These are phyloP conservation scores for Scomber scombrus DNA, from an alignment of 2,113 vertebrate genomes.

Conservation along the genomic window DNA sequence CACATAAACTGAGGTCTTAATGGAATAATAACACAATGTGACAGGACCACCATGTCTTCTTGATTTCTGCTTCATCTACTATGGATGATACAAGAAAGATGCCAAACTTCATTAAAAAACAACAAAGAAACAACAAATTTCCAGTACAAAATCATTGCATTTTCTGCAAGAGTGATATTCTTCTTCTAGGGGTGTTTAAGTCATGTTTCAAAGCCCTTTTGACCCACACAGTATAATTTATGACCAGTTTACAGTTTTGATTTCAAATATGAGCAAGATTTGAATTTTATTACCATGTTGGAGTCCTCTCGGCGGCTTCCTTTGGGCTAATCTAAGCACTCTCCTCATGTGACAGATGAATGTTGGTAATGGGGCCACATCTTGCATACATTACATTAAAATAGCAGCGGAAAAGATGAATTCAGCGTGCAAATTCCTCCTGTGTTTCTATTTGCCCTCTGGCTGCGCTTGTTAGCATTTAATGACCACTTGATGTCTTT, in stretches of 20 bases:
- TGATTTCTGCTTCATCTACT: neutral
- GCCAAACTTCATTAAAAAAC: too few species aligned
- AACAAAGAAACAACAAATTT: too few species aligned
- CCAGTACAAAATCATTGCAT: neutral
- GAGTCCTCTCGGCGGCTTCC: neutral
- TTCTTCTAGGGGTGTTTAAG: neutral
- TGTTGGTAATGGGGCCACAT: slow-evolving; percentile 54
- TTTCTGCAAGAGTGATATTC: too few species aligned
- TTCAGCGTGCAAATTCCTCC: slow-evolving; percentile 8
- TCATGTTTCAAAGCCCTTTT: neutral
- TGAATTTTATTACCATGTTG: neutral
- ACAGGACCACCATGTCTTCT: too few species aligned
- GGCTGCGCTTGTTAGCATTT: slow-evolving; percentile 53
- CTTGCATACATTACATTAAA: slow-evolving; percentile 60
- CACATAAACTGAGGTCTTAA: neutral
- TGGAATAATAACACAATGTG: neutral
- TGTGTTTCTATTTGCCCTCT: slow-evolving; percentile 29
- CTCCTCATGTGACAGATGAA: slow-evolving; percentile 47
- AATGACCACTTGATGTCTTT: slow-evolving; percentile 61
- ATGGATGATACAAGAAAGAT: too few species aligned
- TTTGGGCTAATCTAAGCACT: neutral
- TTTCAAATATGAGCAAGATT: slow-evolving; percentile 4
- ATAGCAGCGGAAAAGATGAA: slow-evolving; percentile 14
- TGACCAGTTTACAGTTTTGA: neutral
- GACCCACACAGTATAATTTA: neutral